These are phyloP conservation scores for Mayetiola destructor DNA, from an alignment of 2,888 invertebrate species.

Conservation along the genomic window DNA sequence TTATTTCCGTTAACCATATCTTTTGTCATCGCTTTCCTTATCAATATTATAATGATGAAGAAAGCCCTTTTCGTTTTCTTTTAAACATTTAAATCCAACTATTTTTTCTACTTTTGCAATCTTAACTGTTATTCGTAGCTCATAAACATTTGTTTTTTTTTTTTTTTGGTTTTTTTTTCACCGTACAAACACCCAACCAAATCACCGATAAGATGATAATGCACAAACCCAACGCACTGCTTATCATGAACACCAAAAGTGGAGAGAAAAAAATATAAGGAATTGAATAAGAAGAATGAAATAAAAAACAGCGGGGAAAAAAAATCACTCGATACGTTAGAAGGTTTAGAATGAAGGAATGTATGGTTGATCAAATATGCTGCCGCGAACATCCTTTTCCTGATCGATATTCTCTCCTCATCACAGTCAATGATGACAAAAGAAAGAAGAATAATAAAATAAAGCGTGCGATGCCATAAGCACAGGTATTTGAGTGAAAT, in stretches of 20 bases:
- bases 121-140: too few relatives aligned
- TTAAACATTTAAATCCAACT: too few relatives aligned
- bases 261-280: too few relatives aligned
- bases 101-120: too few relatives aligned
- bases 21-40: too few relatives aligned
- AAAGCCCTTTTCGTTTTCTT: too few relatives aligned
- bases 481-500: background rate
- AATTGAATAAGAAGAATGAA: too few relatives aligned
- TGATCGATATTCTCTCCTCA: background rate
- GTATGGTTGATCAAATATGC: too few relatives aligned
- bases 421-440: background rate
- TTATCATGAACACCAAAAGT: background rate
- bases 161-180: too few relatives aligned
- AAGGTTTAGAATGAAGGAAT: background rate
- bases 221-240: background rate
- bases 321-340: background rate
- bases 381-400: background rate
- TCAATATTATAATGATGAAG: too few relatives aligned
- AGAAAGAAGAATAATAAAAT: background rate
- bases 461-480: background rate
- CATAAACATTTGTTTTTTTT: too few relatives aligned
- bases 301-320: background rate
- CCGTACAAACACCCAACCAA: background rate
- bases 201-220: slow-evolving; percentile 2
- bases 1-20: too few relatives aligned